phyloP scores from a whole-genome alignment of 2,797 vertebrate species.

The Phataginus tetradactyla region DNA sequence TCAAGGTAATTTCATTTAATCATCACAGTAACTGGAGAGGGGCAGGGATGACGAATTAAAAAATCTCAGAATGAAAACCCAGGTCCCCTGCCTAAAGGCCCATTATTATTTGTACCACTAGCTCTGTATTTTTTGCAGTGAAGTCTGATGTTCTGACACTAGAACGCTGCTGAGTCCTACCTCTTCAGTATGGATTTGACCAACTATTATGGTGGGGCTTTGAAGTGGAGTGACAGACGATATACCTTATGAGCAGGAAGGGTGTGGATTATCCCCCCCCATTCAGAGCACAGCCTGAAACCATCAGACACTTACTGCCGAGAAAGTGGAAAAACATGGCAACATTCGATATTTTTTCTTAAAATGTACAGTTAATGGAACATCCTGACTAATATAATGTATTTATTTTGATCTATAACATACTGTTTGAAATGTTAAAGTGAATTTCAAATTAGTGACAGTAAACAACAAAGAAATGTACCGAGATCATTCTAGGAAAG shows the following conservation, averaged over 20 bases:
- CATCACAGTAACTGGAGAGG: neutral
- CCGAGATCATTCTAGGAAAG: slow-evolving; percentile 56
- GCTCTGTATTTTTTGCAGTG: neutral
- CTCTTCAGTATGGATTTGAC: neutral
- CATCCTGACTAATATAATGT: slow-evolving; percentile 53
- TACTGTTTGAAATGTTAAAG: slow-evolving; percentile 43
- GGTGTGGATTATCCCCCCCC: slow-evolving; percentile 21
- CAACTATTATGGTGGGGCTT: neutral
- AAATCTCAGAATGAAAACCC: neutral
- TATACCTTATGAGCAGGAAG: neutral
- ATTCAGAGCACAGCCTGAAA: slow-evolving; percentile 42
- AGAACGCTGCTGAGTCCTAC: neutral
- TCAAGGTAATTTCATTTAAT: slow-evolving; percentile 26
- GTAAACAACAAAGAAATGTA: slow-evolving; percentile 66
- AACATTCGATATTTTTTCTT: slow-evolving; percentile 45
- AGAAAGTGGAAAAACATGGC: slow-evolving; percentile 24
- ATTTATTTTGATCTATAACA: slow-evolving; percentile 72
- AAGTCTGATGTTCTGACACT: neutral
- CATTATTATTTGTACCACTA: neutral
- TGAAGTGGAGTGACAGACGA: neutral
- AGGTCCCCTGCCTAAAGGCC: neutral
- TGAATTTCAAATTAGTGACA: slow-evolving; percentile 72
- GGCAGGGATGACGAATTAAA: neutral
- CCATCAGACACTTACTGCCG: slow-evolving; percentile 5
- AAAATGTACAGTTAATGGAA: slow-evolving; percentile 68